Percentiles rank a stretch among this genome's conserved stretches.
Evolutionary conservation across 2,113 vertebrate genomes (phyloP).

Genomic region (Scalopus aquaticus): DNA sequence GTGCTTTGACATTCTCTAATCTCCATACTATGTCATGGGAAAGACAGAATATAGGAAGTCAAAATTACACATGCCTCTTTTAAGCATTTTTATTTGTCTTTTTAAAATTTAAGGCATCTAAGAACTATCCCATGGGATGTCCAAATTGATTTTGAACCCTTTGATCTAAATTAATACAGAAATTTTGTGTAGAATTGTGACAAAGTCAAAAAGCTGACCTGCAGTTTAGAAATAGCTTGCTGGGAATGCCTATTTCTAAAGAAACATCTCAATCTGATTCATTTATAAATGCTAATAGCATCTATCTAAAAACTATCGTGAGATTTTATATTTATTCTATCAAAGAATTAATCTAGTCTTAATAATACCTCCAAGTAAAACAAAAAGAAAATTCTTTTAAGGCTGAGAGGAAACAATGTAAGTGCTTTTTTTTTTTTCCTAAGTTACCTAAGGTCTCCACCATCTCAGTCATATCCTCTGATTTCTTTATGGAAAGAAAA

Average conservation of each 20-base stretch:
- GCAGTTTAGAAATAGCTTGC: background rate
- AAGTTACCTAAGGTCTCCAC: background rate
- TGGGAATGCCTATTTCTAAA: background rate
- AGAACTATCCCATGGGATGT: background rate
- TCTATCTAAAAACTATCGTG: background rate
- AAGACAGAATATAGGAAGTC: background rate
- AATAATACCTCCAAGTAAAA: background rate
- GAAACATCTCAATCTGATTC: background rate
- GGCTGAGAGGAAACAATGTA: background rate
- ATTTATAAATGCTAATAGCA: background rate
- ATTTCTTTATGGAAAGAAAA: background rate
- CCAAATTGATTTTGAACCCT: background rate
- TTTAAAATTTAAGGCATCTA: background rate
- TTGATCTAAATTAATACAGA: background rate
- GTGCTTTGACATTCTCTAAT: background rate
- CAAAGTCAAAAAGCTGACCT: background rate
- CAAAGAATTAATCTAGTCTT: background rate
- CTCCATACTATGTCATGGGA: background rate
- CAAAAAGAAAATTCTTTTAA: slow-evolving; percentile 7
- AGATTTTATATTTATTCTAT: background rate
- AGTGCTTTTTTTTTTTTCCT: background rate
- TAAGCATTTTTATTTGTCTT: background rate
- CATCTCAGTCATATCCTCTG: background rate
- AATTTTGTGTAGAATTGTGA: background rate
- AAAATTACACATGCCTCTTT: background rate